phyloP scores from a whole-genome alignment of 2,888 invertebrate genomes.

The Pseudoips prasinana region DNA sequence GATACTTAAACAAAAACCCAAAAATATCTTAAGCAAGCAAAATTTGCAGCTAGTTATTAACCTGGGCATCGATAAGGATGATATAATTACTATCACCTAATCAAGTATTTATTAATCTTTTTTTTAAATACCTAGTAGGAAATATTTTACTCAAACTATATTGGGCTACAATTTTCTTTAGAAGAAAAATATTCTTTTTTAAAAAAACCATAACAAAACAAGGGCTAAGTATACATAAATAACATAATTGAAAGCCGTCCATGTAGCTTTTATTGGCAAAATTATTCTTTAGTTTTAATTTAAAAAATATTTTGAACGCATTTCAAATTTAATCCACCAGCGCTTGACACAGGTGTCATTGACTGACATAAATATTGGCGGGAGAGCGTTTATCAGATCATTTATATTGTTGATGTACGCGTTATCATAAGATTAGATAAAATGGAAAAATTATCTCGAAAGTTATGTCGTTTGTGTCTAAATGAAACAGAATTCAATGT shows the following conservation, averaged over 20 bases:
- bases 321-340: slow-evolving; percentile 25
- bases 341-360: slow-evolving; percentile 13
- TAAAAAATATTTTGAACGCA: slow-evolving; percentile 21
- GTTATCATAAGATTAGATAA: slow-evolving; percentile 13
- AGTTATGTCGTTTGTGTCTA: slow-evolving; percentile 63
- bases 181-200: neutral
- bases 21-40: too few relatives aligned
- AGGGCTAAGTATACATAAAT: slow-evolving; percentile 60
- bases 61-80: too few relatives aligned
- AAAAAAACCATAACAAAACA: too few relatives aligned
- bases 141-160: too few relatives aligned
- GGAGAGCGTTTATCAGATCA: too few relatives aligned
- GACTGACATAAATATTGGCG: slow-evolving; percentile 12
- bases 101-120: too few relatives aligned
- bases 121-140: too few relatives aligned
- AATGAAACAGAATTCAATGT: slow-evolving; percentile 65
- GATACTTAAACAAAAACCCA: too few relatives aligned
- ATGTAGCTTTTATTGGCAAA: slow-evolving; percentile 62
- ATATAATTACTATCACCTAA: too few relatives aligned
- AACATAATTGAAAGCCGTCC: slow-evolving; percentile 66
- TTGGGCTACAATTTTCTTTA: too few relatives aligned
- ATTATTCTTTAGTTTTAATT: slow-evolving; percentile 21
- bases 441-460: slow-evolving; percentile 57
- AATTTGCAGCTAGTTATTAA: too few relatives aligned
- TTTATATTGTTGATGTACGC: too few relatives aligned